Evolutionary conservation across 2,113 vertebrate genomes (phyloP).

Genomic region (Aix galericulata): DNA sequence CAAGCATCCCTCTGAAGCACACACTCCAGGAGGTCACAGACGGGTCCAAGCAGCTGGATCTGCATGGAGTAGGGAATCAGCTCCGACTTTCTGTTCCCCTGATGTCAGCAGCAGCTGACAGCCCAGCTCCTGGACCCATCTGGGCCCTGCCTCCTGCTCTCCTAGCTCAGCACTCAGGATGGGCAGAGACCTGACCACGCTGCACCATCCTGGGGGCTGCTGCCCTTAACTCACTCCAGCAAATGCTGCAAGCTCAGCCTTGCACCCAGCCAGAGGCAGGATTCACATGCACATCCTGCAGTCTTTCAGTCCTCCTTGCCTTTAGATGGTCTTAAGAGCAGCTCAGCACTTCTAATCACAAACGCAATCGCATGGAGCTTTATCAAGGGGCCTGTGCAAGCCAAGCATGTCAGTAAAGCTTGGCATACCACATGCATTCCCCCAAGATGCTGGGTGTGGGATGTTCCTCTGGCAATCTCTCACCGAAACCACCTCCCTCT

Average conservation of each 20-base stretch:
- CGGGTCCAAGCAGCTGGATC: neutral
- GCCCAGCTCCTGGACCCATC: neutral
- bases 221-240: neutral
- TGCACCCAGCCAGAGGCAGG: neutral
- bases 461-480: too few species aligned
- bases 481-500: neutral
- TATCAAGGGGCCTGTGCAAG: neutral
- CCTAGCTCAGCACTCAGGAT: neutral
- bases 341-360: neutral
- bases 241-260: neutral
- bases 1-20: neutral
- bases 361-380: neutral
- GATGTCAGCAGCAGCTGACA: neutral
- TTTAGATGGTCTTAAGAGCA: neutral
- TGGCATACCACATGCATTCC: neutral
- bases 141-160: neutral
- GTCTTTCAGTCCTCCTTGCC: neutral
- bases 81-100: too few species aligned
- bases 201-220: neutral
- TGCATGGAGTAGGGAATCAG: neutral
- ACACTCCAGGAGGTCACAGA: neutral
- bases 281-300: neutral
- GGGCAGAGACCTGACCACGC: neutral
- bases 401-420: neutral
- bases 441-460: too few species aligned